These are phyloP conservation scores for Trachymyrmex septentrionalis DNA, from an alignment of 1,140 invertebrate species.

Conservation along the genomic window DNA sequence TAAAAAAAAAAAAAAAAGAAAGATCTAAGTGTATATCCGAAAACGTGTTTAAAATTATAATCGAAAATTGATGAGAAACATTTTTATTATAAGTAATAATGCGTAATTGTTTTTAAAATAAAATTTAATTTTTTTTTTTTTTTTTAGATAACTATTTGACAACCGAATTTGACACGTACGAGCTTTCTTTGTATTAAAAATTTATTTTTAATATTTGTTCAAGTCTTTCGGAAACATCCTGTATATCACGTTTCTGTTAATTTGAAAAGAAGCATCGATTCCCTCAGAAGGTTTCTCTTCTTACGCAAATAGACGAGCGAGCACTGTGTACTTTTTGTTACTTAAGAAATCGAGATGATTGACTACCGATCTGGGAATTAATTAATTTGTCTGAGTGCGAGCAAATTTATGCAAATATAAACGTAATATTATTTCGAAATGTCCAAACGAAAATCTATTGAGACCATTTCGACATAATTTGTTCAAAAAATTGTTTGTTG, in stretches of 20 bases:
- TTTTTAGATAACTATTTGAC: not conserved
- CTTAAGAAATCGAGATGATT: conserved; percentile 17
- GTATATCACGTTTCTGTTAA: not conserved
- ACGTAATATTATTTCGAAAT: not conserved
- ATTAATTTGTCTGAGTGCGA: conserved; percentile 12
- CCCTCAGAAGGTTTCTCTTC: not conserved
- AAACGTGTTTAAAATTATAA: not conserved
- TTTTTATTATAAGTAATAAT: not conserved
- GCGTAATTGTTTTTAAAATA: not conserved
- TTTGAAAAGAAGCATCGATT: conserved; percentile 17
- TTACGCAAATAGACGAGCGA: conserved; percentile 21
- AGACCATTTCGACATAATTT: no score
- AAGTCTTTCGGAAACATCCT: not conserved
- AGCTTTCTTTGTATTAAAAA: not conserved
- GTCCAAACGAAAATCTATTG: no score
- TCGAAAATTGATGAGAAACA: not conserved
- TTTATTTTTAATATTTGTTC: not conserved
- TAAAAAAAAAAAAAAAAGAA: not conserved
- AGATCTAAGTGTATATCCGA: not conserved
- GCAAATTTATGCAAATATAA: conserved; percentile 38
- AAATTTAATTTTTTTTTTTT: no score
- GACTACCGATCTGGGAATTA: not conserved
- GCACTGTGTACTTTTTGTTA: conserved; percentile 24
- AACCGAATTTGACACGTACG: not conserved
- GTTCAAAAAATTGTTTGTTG: no score